Conservation (phyloP, 35 echinoderm and acorn worm species). For the Strongylocentrotus purpuratus region DNA sequence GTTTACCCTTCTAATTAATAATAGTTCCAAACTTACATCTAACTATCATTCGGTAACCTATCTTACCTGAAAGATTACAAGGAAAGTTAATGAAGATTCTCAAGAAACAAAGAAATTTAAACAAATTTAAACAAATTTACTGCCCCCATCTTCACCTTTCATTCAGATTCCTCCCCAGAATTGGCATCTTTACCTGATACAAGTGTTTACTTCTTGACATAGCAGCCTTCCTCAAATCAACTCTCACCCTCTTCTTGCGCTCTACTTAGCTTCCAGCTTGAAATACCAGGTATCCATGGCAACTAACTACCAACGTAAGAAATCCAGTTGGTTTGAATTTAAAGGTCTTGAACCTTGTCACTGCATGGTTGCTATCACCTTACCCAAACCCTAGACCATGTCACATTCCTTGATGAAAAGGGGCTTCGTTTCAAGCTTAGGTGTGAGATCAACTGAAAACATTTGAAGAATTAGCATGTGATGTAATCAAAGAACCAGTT, state of each 20-base stretch:
- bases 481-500: neutral
- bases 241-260: neutral
- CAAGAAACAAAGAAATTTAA: no score
- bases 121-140: no score
- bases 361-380: neutral
- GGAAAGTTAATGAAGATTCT: no score
- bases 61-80: no score
- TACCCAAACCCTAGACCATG: neutral
- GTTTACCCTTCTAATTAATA: no score
- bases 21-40: no score
- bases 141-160: no score
- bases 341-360: conserved; percentile 8
- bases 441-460: neutral
- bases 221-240: neutral
- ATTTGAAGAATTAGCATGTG: neutral
- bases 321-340: conserved; percentile 13
- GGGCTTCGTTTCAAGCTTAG: neutral
- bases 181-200: neutral
- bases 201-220: neutral
- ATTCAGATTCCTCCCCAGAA: no score
- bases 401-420: neutral
- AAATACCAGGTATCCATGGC: neutral
- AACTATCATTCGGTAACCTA: no score
- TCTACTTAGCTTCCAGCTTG: conserved; percentile 16
- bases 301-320: neutral